Percentiles rank a stretch among this genome's conserved stretches.
Evolutionary conservation across 1,140 invertebrate species (phyloP).

Genomic region (Drosophila repleta): DNA sequence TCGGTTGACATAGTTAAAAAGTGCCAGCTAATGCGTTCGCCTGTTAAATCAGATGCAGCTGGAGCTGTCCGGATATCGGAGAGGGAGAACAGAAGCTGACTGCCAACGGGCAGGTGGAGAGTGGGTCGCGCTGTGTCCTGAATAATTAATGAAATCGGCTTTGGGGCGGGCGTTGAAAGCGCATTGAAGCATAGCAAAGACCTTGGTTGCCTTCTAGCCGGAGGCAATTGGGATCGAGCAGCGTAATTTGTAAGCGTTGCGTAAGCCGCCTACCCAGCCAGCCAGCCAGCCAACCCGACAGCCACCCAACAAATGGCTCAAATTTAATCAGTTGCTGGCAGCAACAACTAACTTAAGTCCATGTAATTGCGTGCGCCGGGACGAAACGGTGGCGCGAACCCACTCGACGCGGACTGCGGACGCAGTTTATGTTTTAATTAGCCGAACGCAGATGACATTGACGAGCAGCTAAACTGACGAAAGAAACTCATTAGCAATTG

Average conservation of each 20-base stretch:
- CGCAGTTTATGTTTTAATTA: conserved; percentile 67
- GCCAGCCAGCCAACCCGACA: not conserved
- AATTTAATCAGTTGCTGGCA: conserved; percentile 62
- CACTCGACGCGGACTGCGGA: conserved; percentile 1
- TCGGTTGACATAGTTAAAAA: conserved; percentile 18
- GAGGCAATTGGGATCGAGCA: not conserved
- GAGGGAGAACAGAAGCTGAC: too few relatives aligned
- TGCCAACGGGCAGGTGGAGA: not conserved
- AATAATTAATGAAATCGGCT: conserved; percentile 72
- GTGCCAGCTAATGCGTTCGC: conserved; percentile 45
- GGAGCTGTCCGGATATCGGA: not conserved
- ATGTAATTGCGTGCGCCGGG: conserved; percentile 35
- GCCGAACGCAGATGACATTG: conserved; percentile 30
- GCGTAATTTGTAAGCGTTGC: conserved; percentile 57
- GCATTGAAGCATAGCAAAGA: conserved; percentile 19
- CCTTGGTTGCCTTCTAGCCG: not conserved
- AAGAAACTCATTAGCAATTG: conserved; percentile 50
- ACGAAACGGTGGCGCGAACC: conserved; percentile 19
- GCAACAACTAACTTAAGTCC: conserved; percentile 34
- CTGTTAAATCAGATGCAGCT: conserved; percentile 54
- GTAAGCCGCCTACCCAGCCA: conserved; percentile 14
- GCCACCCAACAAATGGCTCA: conserved; percentile 27
- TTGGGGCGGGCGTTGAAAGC: conserved; percentile 25
- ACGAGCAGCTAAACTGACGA: conserved; percentile 17
- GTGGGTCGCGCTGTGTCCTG: conserved; percentile 47